These are phyloP conservation scores for Brachypalpus laphriformis DNA, from an alignment of 2,888 invertebrate genomes.

Conservation along the genomic window DNA sequence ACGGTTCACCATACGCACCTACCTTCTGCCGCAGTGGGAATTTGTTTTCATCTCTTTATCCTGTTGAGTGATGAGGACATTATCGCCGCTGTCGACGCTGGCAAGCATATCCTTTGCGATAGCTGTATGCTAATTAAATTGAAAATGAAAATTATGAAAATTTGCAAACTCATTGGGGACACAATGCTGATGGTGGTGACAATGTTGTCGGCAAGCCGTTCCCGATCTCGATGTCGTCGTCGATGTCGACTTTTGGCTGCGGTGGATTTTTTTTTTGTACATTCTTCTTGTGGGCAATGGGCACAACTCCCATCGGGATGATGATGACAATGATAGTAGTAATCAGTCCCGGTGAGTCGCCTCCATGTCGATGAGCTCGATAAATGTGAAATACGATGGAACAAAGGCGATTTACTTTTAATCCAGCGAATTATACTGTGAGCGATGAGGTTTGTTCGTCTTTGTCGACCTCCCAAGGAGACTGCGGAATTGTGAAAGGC, in stretches of 20 bases:
- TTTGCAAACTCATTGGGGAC: constrained; percentile 67
- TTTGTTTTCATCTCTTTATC: constrained; percentile 69
- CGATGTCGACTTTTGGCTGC: constrained; percentile 55
- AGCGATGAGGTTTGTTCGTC: constrained; percentile 80
- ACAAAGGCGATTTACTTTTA: constrained; percentile 82
- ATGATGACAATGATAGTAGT: constrained; percentile 16
- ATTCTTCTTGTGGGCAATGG: constrained; percentile 8
- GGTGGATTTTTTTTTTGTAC: constrained; percentile 46
- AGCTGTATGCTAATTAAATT: constrained; percentile 69
- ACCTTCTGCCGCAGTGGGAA: constrained; percentile 39
- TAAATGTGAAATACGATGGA: constrained; percentile 80
- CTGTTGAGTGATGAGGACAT: constrained; percentile 52
- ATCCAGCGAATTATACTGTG: constrained; percentile 81
- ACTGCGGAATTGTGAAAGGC: constrained; percentile 83
- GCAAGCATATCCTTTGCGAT: constrained; percentile 52
- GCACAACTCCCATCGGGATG: background rate
- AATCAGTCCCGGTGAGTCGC: constrained; percentile 9
- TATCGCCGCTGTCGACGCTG: constrained; percentile 31
- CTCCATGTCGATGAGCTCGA: constrained; percentile 78
- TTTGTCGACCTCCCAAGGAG: constrained; percentile 76
- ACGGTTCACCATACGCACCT: background rate
- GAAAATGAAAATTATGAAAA: constrained; percentile 69
- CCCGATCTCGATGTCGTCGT: constrained; percentile 1
- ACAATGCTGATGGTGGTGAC: constrained; percentile 37
- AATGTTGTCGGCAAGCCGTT: constrained; percentile 38